Evolutionary conservation across 2,888 invertebrate species (phyloP).

Genomic region (Nomada ruficornis): DNA sequence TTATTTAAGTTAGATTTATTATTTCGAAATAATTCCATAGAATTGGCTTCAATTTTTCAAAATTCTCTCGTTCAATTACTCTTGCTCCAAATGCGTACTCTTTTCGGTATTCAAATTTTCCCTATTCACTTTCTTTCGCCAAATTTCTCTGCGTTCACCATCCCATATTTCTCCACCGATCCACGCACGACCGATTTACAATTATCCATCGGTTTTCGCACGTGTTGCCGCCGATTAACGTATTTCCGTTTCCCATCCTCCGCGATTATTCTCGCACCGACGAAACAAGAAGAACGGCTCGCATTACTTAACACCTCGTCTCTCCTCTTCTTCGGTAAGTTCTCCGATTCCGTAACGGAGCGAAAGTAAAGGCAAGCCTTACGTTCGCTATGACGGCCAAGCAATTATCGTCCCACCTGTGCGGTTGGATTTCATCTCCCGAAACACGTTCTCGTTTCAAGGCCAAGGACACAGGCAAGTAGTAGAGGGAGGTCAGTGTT

Average conservation of each 20-base stretch:
- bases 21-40: too few species aligned
- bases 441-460: constrained; percentile 63
- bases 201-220: not conserved
- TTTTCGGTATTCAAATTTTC: too few species aligned
- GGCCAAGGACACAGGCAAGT: constrained; percentile 57
- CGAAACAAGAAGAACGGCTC: not conserved
- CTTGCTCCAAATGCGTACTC: too few species aligned
- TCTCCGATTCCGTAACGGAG: constrained; percentile 53
- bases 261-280: not conserved
- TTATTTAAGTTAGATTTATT: too few species aligned
- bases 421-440: constrained; percentile 61
- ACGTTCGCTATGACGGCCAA: constrained; percentile 55
- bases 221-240: not conserved
- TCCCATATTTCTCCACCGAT: not conserved
- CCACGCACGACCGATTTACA: not conserved
- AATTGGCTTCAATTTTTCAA: too few species aligned
- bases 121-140: too few species aligned
- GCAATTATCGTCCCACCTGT: constrained; percentile 62
- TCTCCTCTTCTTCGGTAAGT: not conserved
- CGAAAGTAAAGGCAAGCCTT: constrained; percentile 52
- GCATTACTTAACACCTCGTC: constrained; percentile 20
- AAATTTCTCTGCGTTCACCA: not conserved
- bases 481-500: constrained; percentile 65
- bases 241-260: too few species aligned
- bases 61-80: too few species aligned